Conservation (phyloP, 2,888 invertebrate genomes). For the Eulithis prunata region DNA sequence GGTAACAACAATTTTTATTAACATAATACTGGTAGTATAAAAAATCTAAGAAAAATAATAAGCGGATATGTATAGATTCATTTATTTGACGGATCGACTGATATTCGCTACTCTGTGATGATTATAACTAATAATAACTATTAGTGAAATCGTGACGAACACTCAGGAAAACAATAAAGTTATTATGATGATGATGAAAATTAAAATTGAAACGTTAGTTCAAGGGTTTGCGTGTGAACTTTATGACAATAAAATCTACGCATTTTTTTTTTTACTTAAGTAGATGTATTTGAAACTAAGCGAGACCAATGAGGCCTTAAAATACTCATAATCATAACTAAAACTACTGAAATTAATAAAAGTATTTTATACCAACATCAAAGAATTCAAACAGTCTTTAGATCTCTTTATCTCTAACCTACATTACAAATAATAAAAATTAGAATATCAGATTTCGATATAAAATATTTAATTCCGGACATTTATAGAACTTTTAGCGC, state of each 20-base stretch:
- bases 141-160: background rate
- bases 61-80: no score
- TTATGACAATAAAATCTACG: background rate
- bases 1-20: no score
- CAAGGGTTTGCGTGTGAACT: slow-evolving; percentile 6
- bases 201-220: background rate
- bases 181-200: background rate
- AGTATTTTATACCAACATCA: slow-evolving; percentile 2
- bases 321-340: slow-evolving; percentile 3
- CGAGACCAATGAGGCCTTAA: background rate
- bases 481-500: background rate
- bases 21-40: no score
- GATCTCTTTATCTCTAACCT: background rate
- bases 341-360: slow-evolving; percentile 2
- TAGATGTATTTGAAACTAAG: slow-evolving; percentile 7
- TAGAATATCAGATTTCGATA: background rate
- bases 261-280: background rate
- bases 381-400: background rate
- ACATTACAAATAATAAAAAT: background rate
- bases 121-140: no score
- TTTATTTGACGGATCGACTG: no score
- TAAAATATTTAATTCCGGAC: background rate
- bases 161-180: slow-evolving; percentile 1
- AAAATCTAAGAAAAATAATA: no score
- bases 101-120: no score